Base-by-base conservation (phyloP, 1,140 invertebrate genomes). In the Drosophila funebris region DNA sequence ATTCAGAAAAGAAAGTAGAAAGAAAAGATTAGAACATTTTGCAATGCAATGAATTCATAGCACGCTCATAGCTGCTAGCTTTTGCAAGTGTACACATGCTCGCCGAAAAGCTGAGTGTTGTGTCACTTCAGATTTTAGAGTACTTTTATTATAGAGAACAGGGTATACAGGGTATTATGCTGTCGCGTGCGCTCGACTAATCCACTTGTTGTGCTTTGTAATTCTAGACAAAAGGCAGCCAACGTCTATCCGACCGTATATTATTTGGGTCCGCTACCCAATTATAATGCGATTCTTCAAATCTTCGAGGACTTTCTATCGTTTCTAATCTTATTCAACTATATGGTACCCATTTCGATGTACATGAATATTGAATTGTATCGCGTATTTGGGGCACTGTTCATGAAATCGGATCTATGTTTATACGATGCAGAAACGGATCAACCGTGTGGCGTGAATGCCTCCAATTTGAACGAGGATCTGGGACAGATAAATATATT, bases 391-490 rank as follows among this genome's bases (percentile, higher is more conserved):
- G 97, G 97, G 93, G 76, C 82, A 7, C 62, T 88, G 93, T 99
- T 97, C 91, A 98, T 98, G 57, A 97, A 97, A 78, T 97, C 96
- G 94, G 99, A 99, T 91, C 92, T 95, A 29, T 96, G 99, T 72
- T 97, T 99, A 94, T 98, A 98, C 84, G 96, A 99, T 90, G 94
- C 94, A 62, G 96, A 96, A 73, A 96, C 95, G 1, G 95, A 99
- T 85, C 98, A 97, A 22, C 96, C 97, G 8, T 98, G 98, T 0
- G 95, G 97, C 93, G 99, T 98, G 0, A 94, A 99, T 76, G 99
- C 98, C 0, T 99, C 98, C 4, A 99, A 99, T 93, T 93, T 99
- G 7, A 99, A 99, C 92, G 99, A 99, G 92, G 99, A 99, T 92
- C 93, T 99, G 2, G 99, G 99, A 11, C 98, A 96, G 93, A 96